phyloP scores from a whole-genome alignment of 2,113 vertebrate genomes.

The Tetrao urogallus region DNA sequence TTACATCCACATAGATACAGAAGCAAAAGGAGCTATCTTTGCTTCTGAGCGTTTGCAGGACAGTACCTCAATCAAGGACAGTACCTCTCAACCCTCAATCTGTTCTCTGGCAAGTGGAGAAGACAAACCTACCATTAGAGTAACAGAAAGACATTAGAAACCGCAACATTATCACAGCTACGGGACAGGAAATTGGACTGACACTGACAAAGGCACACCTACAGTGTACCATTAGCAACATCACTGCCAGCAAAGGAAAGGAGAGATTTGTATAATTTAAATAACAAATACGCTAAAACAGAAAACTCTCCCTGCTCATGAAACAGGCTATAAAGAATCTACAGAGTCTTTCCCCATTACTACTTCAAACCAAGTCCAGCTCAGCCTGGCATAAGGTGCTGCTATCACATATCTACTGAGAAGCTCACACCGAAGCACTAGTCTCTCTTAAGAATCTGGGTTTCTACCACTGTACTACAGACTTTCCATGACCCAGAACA shows the following conservation, averaged over 20 bases:
- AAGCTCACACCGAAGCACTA: neutral
- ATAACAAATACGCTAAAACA: neutral
- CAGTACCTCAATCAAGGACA: no score
- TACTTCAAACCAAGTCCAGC: neutral
- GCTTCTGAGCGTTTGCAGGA: neutral
- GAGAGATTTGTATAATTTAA: neutral
- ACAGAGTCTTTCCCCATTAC: neutral
- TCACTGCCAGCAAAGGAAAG: neutral
- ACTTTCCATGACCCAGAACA: fast-evolving
- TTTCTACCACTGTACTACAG: neutral
- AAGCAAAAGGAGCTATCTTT: neutral
- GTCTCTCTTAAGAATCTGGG: neutral
- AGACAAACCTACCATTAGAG: neutral
- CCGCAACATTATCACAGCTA: neutral
- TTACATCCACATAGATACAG: neutral
- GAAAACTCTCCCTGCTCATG: neutral
- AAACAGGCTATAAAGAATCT: neutral
- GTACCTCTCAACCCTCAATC: neutral
- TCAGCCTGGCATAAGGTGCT: neutral
- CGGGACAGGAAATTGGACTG: neutral
- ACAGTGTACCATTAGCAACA: neutral
- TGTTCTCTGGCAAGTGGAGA: neutral
- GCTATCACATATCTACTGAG: neutral
- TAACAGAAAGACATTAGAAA: neutral
- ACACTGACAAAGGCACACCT: neutral